Percentiles rank a stretch among this genome's conserved stretches.
phyloP scores from a whole-genome alignment of 2,113 vertebrate genomes.

The Brachyhypopomus occidentalis region DNA sequence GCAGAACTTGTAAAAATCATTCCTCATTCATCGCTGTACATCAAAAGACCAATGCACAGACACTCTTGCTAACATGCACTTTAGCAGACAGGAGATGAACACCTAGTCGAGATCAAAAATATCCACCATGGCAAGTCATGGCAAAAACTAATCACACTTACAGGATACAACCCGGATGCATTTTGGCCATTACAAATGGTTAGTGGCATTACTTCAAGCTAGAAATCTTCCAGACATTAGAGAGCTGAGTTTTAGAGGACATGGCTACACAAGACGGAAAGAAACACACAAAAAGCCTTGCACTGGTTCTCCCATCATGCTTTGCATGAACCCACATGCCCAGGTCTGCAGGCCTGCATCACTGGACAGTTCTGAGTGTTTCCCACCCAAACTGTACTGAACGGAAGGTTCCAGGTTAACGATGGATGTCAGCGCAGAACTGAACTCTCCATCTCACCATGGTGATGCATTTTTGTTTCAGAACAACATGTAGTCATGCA shows the following conservation, averaged over 20 bases:
- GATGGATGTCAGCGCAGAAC: conserved; percentile 44
- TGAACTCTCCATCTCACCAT: conserved; percentile 49
- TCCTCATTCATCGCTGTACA: conserved; percentile 36
- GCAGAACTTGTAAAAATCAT: conserved; percentile 15
- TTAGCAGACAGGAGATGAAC: conserved; percentile 29
- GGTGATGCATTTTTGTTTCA: conserved; percentile 52
- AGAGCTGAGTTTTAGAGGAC: conserved; percentile 18
- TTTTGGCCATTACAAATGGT: conserved; percentile 25
- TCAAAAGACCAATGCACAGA: conserved; percentile 46
- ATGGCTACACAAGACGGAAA: conserved; percentile 43
- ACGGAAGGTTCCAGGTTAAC: conserved; percentile 38
- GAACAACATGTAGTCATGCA: conserved; percentile 52
- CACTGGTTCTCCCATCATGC: conserved; percentile 69
- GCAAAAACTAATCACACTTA: conserved; percentile 30
- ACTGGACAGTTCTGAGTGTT: conserved; percentile 65
- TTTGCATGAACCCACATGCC: conserved; percentile 69
- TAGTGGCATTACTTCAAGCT: conserved; percentile 27
- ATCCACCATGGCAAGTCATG: conserved; percentile 48
- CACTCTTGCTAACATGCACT: conserved; percentile 50
- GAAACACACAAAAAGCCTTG: conserved; percentile 48
- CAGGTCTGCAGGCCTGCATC: conserved; percentile 57
- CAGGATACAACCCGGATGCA: conserved; percentile 19
- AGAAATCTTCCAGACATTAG: conserved; percentile 28
- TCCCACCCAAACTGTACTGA: conserved; percentile 58
- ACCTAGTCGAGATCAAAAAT: conserved; percentile 19